Evolutionary conservation across 1,140 invertebrate genomes (phyloP).

Genomic region (Yoshiicerus persimilis): DNA sequence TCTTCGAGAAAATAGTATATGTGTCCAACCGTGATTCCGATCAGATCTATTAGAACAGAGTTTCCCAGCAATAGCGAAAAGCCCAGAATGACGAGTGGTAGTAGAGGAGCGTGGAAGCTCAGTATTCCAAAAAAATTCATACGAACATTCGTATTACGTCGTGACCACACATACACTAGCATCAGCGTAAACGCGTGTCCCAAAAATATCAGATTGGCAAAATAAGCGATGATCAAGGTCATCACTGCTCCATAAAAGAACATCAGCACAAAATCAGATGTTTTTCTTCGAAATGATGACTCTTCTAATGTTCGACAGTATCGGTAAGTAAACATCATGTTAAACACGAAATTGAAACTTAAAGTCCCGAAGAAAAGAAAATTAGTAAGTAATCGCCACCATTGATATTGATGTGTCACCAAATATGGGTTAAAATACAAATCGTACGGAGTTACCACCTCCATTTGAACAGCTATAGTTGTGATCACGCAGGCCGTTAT

Average conservation of each 20-base stretch:
- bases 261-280: constrained; percentile 99
- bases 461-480: constrained; percentile 93
- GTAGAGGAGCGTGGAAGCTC: constrained; percentile 97
- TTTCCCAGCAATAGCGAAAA: constrained; percentile 96
- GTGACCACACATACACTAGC: constrained; percentile 98
- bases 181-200: constrained; percentile 99
- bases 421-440: constrained; percentile 98
- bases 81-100: constrained; percentile 96
- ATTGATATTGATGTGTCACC: constrained; percentile 86
- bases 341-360: constrained; percentile 99
- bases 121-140: constrained; percentile 99
- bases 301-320: constrained; percentile 99
- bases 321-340: constrained; percentile 98
- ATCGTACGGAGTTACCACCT: constrained; percentile 94
- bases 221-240: constrained; percentile 81
- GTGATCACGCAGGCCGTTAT: constrained; percentile 97
- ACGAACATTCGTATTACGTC: constrained; percentile 90
- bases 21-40: constrained; percentile 97
- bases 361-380: constrained; percentile 98
- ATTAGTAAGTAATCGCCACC: constrained; percentile 94
- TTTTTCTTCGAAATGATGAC: constrained; percentile 91
- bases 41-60: constrained; percentile 92
- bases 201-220: constrained; percentile 95
- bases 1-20: constrained; percentile 99
- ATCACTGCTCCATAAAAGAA: constrained; percentile 88